Evolutionary conservation across 2,888 invertebrate genomes (phyloP).

Genomic region (Lasioglossum villosulum): DNA sequence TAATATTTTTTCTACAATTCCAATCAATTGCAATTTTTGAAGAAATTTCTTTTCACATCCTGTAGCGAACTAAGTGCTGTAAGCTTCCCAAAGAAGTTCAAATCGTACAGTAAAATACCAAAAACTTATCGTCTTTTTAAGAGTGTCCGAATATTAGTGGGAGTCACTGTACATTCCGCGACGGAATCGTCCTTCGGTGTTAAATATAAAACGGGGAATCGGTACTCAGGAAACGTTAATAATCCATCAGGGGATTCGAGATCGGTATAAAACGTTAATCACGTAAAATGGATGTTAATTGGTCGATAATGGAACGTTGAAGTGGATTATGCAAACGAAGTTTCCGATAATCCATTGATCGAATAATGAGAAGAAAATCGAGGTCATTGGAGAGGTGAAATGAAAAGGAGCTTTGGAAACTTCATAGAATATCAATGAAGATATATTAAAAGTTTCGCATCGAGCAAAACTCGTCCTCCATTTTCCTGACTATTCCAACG

Average conservation of each 20-base stretch:
- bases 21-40: too few relatives aligned
- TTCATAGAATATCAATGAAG: not conserved
- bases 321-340: not conserved
- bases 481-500: slow-evolving; percentile 38
- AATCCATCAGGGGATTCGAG: not conserved
- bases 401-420: not conserved
- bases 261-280: not conserved
- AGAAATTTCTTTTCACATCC: too few relatives aligned
- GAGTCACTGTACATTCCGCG: too few relatives aligned
- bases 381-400: not conserved
- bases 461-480: slow-evolving; percentile 37
- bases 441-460: not conserved
- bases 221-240: slow-evolving; percentile 25
- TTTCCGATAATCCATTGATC: slow-evolving; percentile 9
- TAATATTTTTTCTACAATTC: too few relatives aligned
- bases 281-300: not conserved
- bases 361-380: not conserved
- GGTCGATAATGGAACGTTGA: not conserved
- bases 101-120: too few relatives aligned
- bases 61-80: too few relatives aligned
- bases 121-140: too few relatives aligned
- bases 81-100: too few relatives aligned
- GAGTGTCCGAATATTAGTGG: too few relatives aligned
- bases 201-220: slow-evolving; percentile 23
- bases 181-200: not conserved